phyloP scores from a whole-genome alignment of 2,888 invertebrate genomes.

The Conistra vaccinii region DNA sequence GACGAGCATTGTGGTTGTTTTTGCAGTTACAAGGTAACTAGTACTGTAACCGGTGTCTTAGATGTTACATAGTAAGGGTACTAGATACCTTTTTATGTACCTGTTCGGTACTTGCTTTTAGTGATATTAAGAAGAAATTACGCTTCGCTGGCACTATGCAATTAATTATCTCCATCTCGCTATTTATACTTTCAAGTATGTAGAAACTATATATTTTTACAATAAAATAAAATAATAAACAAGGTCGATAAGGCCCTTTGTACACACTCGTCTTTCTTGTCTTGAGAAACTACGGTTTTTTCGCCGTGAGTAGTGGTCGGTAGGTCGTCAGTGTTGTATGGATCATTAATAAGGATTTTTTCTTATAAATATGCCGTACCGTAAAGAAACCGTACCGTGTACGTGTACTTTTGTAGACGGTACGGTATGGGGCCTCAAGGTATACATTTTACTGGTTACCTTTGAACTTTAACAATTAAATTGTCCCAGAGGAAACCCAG shows the following conservation, averaged over 20 bases:
- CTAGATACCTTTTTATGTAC: neutral
- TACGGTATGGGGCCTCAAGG: neutral
- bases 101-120: neutral
- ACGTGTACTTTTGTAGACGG: too few species aligned
- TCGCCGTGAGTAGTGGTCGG: too few species aligned
- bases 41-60: neutral
- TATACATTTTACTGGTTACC: neutral
- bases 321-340: too few species aligned
- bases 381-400: too few species aligned
- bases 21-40: neutral
- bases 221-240: neutral
- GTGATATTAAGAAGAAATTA: neutral
- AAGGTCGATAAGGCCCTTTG: neutral
- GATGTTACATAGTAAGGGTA: neutral
- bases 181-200: neutral
- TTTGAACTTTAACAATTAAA: constrained; percentile 14
- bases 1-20: neutral
- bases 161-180: neutral
- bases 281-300: too few species aligned
- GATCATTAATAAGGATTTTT: too few species aligned
- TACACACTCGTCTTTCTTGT: too few species aligned
- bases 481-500: constrained; percentile 4
- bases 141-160: neutral
- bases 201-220: neutral
- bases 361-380: too few species aligned